phyloP scores from a whole-genome alignment of 2,113 vertebrate genomes.

The Atrichornis clamosus region DNA sequence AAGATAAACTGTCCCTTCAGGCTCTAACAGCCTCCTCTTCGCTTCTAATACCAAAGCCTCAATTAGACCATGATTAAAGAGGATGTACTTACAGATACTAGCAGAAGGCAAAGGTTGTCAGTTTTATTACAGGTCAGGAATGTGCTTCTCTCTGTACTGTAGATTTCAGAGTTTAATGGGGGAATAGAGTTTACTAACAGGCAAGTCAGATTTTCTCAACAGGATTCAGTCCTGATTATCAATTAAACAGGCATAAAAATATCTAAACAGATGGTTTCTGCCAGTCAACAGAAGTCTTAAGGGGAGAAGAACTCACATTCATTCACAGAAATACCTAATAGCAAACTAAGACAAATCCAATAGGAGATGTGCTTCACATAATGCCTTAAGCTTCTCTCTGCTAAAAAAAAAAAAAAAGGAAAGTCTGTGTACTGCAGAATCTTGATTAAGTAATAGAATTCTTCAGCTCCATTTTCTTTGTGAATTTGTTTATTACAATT shows the following conservation, averaged over 20 bases:
- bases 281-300: constrained; percentile 34
- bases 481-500: neutral
- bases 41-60: constrained; percentile 5
- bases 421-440: neutral
- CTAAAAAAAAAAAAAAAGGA: neutral
- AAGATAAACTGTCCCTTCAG: constrained; percentile 15
- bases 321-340: constrained; percentile 26
- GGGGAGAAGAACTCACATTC: constrained; percentile 22
- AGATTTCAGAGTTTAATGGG: neutral
- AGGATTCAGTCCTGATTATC: constrained; percentile 61
- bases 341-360: constrained; percentile 20
- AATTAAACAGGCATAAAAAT: constrained; percentile 65
- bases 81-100: neutral
- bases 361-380: neutral
- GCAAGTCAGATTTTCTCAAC: constrained; percentile 44
- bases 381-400: neutral
- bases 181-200: constrained; percentile 40
- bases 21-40: neutral
- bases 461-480: neutral
- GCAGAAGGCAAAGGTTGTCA: neutral
- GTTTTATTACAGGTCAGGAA: constrained; percentile 24
- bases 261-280: constrained; percentile 64
- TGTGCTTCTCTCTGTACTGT: neutral
- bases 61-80: constrained; percentile 47
- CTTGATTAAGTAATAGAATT: neutral